phyloP scores from a whole-genome alignment of 92 coral and sea anemone species.

The Phymanthus crucifer region DNA sequence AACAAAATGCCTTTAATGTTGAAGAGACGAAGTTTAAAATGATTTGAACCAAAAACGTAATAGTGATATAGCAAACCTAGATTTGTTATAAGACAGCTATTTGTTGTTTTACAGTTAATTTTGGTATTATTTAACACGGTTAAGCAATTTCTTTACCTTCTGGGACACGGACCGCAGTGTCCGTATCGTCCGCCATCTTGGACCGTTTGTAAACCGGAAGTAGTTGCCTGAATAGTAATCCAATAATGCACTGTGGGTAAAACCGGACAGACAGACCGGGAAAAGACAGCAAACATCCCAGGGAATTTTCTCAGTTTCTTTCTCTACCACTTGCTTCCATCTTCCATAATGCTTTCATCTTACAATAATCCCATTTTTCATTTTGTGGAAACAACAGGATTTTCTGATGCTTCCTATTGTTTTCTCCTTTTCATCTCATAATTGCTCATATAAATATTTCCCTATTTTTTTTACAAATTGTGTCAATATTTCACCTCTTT shows the following conservation, averaged over 20 bases:
- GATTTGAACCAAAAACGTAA: background rate
- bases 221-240: background rate
- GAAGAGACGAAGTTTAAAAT: background rate
- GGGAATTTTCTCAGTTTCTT: background rate
- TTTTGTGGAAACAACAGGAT: too few relatives aligned
- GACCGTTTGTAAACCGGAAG: slow-evolving; percentile 8
- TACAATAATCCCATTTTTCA: too few relatives aligned
- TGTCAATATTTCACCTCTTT: too few relatives aligned
- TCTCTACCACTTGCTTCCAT: too few relatives aligned
- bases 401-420: too few relatives aligned
- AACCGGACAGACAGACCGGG: background rate
- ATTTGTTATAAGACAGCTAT: background rate
- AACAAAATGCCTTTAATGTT: background rate
- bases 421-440: too few relatives aligned
- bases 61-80: background rate
- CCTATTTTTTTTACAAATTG: too few relatives aligned
- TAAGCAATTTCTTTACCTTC: slow-evolving; percentile 1
- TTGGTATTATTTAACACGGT: background rate
- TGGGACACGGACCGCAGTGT: background rate
- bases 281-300: background rate
- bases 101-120: background rate
- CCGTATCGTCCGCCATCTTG: slow-evolving; percentile 31
- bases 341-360: too few relatives aligned
- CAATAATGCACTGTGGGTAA: background rate
- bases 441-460: too few relatives aligned